Percentiles rank a stretch among this genome's conserved stretches.
These are phyloP conservation scores for Neocrepidodera transversa DNA, from an alignment of 2,888 invertebrate genomes.

Conservation along the genomic window DNA sequence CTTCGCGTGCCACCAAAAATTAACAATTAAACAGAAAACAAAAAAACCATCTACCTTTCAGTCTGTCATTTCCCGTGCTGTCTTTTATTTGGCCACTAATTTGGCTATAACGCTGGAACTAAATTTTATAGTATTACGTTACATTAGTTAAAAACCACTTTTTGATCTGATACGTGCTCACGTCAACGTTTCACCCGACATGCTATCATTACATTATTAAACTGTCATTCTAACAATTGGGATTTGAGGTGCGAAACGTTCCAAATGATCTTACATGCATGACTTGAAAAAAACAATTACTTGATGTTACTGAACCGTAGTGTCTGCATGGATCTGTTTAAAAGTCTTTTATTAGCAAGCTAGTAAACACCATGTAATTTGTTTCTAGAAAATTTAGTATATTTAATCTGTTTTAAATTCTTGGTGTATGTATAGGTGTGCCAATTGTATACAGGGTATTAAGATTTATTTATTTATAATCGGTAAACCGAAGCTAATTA, in stretches of 20 bases:
- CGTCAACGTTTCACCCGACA: constrained; percentile 12
- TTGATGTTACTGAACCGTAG: constrained; percentile 20
- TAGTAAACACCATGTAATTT: background rate
- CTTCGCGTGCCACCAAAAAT: constrained; percentile 29
- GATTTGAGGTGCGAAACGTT: constrained; percentile 14
- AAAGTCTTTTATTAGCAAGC: constrained; percentile 7
- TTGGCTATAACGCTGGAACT: background rate
- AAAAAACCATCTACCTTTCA: constrained; percentile 15
- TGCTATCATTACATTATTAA: constrained; percentile 25
- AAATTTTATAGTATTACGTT: constrained; percentile 6
- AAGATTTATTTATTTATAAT: too few relatives aligned
- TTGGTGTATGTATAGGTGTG: too few relatives aligned
- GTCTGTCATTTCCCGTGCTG: constrained; percentile 20
- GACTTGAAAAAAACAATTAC: constrained; percentile 22
- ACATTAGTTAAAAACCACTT: constrained; percentile 7
- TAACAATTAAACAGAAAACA: constrained; percentile 30
- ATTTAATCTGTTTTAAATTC: too few relatives aligned
- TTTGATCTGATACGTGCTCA: constrained; percentile 12
- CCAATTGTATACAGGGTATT: too few relatives aligned
- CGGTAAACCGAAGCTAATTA: too few relatives aligned
- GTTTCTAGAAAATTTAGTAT: background rate
- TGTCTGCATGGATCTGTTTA: constrained; percentile 15
- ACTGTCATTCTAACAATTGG: constrained; percentile 16
- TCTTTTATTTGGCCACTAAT: constrained; percentile 6
- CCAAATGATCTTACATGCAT: constrained; percentile 18